Percentiles rank a stretch among this genome's conserved stretches.
Conservation (phyloP, 2,113 vertebrate species). For the Eonycteris spelaea region DNA sequence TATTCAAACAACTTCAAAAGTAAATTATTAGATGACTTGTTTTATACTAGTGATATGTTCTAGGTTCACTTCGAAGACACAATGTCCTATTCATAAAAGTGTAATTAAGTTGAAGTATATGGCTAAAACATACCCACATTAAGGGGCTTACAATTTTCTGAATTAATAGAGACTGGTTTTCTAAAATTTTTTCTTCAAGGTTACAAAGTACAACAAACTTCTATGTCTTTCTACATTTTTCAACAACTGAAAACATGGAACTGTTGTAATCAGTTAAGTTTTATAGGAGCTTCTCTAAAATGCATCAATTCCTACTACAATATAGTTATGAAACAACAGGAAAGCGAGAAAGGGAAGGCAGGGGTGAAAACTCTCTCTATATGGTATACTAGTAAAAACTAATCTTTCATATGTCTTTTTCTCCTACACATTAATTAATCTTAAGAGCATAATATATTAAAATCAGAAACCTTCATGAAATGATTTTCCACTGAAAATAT, state of each 20-base stretch:
- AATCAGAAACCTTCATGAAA: slow-evolving; percentile 69
- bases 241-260: slow-evolving; percentile 15
- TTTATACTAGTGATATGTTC: slow-evolving; percentile 20
- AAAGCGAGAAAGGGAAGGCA: background rate
- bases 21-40: slow-evolving; percentile 6
- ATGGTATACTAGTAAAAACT: slow-evolving; percentile 64
- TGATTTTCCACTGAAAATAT: slow-evolving; percentile 73
- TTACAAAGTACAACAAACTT: background rate
- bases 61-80: background rate
- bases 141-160: background rate
- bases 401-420: slow-evolving; percentile 73
- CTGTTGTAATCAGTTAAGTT: background rate
- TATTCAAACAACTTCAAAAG: background rate
- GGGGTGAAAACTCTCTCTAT: slow-evolving; percentile 41
- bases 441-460: slow-evolving; percentile 80
- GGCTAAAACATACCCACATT: background rate
- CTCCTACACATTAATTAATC: slow-evolving; percentile 78
- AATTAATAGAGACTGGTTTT: background rate
- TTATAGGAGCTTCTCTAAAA: slow-evolving; percentile 41
- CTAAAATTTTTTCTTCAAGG: background rate
- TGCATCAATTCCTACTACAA: slow-evolving; percentile 36
- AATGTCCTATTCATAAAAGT: background rate
- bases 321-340: slow-evolving; percentile 50
- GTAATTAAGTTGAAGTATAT: background rate
- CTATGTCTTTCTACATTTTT: slow-evolving; percentile 29